These are phyloP conservation scores for Microplitis mediator DNA, from an alignment of 1,140 invertebrate species.

Conservation along the genomic window DNA sequence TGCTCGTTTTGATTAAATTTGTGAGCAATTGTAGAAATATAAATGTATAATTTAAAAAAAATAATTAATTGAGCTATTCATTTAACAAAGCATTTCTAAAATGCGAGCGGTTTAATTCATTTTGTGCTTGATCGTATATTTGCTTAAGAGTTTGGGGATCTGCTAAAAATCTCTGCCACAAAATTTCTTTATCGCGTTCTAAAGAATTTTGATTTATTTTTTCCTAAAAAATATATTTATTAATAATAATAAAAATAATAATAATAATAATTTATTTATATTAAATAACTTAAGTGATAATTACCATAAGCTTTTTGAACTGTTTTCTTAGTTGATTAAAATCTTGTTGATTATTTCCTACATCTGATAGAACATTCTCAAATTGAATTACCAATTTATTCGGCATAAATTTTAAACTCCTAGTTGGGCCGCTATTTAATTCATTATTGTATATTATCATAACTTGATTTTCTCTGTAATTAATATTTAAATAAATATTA, in stretches of 20 bases:
- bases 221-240: constrained; percentile 39
- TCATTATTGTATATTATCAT: constrained; percentile 33
- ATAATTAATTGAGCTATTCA: neutral
- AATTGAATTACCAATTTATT: constrained; percentile 33
- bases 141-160: constrained; percentile 46
- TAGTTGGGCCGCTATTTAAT: constrained; percentile 41
- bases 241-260: neutral
- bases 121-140: constrained; percentile 41
- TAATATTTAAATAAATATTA: constrained; percentile 2
- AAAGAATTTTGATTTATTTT: constrained; percentile 36
- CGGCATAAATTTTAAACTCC: constrained; percentile 39
- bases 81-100: constrained; percentile 20
- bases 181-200: constrained; percentile 46
- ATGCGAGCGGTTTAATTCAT: constrained; percentile 27
- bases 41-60: neutral
- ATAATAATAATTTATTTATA: constrained; percentile 13
- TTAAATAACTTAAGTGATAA: constrained; percentile 20
- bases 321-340: constrained; percentile 41
- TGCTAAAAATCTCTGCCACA: constrained; percentile 46
- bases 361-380: constrained; percentile 30
- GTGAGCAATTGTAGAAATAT: neutral
- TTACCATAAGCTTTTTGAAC: constrained; percentile 49
- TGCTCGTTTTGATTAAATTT: neutral
- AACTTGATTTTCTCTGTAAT: constrained; percentile 34
- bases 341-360: constrained; percentile 36